phyloP scores from a whole-genome alignment of 2,113 vertebrate genomes.

The Silurus asotus region DNA sequence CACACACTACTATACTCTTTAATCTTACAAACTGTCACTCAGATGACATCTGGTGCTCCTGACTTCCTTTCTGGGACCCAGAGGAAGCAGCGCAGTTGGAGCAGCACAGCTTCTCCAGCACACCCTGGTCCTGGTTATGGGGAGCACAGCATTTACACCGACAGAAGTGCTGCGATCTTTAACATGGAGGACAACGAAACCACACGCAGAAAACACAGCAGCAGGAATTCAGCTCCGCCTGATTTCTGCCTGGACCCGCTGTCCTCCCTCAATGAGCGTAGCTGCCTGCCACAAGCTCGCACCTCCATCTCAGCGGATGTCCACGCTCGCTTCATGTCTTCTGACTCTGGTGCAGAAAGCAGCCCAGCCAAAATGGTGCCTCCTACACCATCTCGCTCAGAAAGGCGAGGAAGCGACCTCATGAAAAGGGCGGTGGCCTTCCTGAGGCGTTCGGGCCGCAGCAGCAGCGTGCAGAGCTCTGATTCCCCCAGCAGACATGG shows the following conservation, averaged over 20 bases:
- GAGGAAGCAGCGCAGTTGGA: conserved; percentile 68
- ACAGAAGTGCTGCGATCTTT: conserved; percentile 66
- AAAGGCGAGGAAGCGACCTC: conserved; percentile 79
- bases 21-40: conserved; percentile 10
- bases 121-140: conserved; percentile 57
- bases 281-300: conserved; percentile 74
- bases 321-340: conserved; percentile 78
- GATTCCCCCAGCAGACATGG: conserved; percentile 79
- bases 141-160: conserved; percentile 56
- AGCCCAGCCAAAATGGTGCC: conserved; percentile 66
- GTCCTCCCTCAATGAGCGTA: conserved; percentile 76
- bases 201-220: conserved; percentile 77
- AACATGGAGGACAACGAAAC: conserved; percentile 87
- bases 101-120: conserved; percentile 66
- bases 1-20: conserved; percentile 12
- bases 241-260: conserved; percentile 89
- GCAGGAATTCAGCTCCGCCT: conserved; percentile 89
- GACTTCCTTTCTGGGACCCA: conserved; percentile 74
- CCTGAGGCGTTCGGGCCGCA: conserved; percentile 84
- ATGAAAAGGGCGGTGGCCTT: conserved; percentile 89
- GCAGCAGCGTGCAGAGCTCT: conserved; percentile 76
- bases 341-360: conserved; percentile 89
- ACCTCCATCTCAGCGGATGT: conserved; percentile 78
- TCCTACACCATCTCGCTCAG: conserved; percentile 66
- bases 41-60: conserved; percentile 72